Conservation (phyloP, 2,888 invertebrate genomes). For the Prostheceraeus crozeri region DNA sequence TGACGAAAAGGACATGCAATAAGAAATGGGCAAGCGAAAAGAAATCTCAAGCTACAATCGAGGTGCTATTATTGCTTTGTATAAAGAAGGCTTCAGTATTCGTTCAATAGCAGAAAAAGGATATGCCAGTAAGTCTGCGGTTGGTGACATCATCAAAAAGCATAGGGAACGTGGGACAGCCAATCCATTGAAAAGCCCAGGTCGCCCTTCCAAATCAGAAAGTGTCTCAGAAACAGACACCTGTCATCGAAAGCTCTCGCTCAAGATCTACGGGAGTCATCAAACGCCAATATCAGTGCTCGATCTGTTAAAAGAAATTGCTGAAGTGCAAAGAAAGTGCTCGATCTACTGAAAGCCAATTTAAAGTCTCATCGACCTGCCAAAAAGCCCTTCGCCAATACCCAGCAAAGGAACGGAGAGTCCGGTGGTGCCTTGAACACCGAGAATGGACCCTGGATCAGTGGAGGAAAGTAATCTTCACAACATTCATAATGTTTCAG, state of each 20-base stretch:
- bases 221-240: constrained; percentile 13
- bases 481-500: too few species aligned
- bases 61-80: constrained; percentile 18
- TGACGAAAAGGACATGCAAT: too few species aligned
- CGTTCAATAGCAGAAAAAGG: constrained; percentile 16
- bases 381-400: constrained; percentile 9
- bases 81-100: constrained; percentile 1
- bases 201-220: constrained; percentile 20
- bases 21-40: constrained; percentile 6
- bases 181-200: constrained; percentile 19
- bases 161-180: not conserved
- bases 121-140: constrained; percentile 22
- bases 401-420: constrained; percentile 3
- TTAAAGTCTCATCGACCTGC: constrained; percentile 17
- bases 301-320: not conserved
- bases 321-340: too few species aligned
- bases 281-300: constrained; percentile 19
- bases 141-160: constrained; percentile 16
- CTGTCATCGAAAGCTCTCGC: constrained; percentile 14
- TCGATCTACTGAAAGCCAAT: too few species aligned
- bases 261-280: not conserved
- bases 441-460: constrained; percentile 7
- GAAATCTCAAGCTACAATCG: constrained; percentile 7
- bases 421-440: constrained; percentile 20
- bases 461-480: constrained; percentile 17